Evolutionary conservation across 1,140 invertebrate genomes (phyloP).

Genomic region (Linepithema humile): DNA sequence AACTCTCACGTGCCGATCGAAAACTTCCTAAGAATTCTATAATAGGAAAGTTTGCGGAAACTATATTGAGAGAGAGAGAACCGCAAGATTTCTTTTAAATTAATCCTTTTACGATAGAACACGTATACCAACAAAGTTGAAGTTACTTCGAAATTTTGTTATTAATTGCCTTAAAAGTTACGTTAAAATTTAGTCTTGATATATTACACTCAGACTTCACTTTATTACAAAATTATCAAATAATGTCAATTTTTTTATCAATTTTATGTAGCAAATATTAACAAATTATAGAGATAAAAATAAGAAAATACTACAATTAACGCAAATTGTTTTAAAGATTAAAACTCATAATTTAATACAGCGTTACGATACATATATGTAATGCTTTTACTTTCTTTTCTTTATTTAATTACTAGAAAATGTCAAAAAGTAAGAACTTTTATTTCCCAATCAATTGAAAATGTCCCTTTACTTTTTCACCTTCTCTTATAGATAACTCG

Average conservation of each 20-base stretch:
- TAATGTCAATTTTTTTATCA: background rate
- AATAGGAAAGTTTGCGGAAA: conserved; percentile 28
- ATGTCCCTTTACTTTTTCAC: too few species aligned
- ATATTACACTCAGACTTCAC: background rate
- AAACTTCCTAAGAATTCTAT: conserved; percentile 1
- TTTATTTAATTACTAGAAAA: conserved; percentile 10
- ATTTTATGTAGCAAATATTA: background rate
- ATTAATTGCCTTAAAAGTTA: background rate
- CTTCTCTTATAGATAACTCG: too few species aligned
- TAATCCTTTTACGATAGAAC: background rate
- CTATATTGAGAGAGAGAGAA: too few species aligned
- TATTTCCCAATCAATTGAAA: too few species aligned
- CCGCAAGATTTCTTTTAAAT: conserved; percentile 24
- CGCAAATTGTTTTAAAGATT: background rate
- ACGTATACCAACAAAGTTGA: background rate
- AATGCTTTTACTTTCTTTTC: background rate
- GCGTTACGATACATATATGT: background rate
- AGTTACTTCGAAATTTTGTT: conserved; percentile 4
- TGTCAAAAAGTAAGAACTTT: too few species aligned
- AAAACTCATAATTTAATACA: background rate
- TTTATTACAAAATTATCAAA: conserved; percentile 9
- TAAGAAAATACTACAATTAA: background rate
- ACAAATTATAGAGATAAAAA: too few species aligned
- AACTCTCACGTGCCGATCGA: conserved; percentile 14
- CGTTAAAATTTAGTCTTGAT: conserved; percentile 3